These are phyloP conservation scores for Automeris io DNA, from an alignment of 2,888 invertebrate species.

Conservation along the genomic window DNA sequence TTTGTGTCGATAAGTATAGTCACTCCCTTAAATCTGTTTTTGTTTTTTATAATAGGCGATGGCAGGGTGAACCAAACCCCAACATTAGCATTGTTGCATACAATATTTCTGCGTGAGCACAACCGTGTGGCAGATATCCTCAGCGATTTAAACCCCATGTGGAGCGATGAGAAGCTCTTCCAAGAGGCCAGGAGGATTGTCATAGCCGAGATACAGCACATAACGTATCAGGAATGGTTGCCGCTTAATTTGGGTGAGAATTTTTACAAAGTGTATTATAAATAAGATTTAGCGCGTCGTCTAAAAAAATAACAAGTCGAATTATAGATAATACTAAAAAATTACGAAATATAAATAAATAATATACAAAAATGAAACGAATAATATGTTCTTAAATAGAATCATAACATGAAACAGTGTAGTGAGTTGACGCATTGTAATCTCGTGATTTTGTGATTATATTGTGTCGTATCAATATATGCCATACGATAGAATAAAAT, in stretches of 20 bases:
- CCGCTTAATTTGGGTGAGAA: slow-evolving; percentile 69
- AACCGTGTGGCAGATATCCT: slow-evolving; percentile 74
- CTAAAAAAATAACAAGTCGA: no score
- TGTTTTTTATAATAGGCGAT: slow-evolving; percentile 53
- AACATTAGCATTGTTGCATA: slow-evolving; percentile 69
- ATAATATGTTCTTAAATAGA: no score
- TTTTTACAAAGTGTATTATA: neutral
- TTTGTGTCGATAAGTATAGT: no score
- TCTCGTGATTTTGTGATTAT: no score
- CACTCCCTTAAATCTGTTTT: neutral
- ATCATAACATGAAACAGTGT: no score
- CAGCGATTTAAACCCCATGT: slow-evolving; percentile 69
- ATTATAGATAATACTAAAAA: no score
- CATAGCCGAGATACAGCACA: slow-evolving; percentile 77
- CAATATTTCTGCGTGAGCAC: slow-evolving; percentile 73
- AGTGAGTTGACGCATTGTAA: no score
- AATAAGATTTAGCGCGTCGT: no score
- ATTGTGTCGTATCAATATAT: no score
- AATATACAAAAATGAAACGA: no score
- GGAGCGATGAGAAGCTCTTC: slow-evolving; percentile 76
- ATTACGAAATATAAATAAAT: no score
- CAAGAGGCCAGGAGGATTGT: slow-evolving; percentile 75
- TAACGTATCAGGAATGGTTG: slow-evolving; percentile 78
- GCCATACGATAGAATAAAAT: no score
- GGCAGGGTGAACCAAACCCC: slow-evolving; percentile 73